A percentile compares a stretch with the other conserved stretches of the same genome.
phyloP scores from a whole-genome alignment of 2,797 vertebrate genomes.

The Varecia variegata region DNA sequence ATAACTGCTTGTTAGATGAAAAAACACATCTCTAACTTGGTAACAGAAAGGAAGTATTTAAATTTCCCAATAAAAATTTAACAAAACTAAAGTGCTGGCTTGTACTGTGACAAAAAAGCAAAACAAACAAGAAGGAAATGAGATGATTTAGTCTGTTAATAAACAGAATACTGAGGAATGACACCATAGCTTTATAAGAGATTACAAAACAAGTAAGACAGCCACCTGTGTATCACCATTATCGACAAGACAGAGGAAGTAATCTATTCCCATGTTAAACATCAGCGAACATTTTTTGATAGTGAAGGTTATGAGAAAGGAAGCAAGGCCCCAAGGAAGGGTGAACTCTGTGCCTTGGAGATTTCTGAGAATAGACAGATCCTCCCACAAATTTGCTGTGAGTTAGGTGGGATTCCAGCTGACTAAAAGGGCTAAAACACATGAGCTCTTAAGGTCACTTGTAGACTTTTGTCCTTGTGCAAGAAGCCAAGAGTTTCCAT shows the following conservation, averaged over 20 bases:
- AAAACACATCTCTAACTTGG: background rate
- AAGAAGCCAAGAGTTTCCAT: background rate
- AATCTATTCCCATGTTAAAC: background rate
- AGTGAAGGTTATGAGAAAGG: constrained; percentile 35
- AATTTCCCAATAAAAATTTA: background rate
- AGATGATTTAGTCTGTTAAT: background rate
- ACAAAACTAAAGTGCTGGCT: constrained; percentile 11
- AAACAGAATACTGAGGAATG: background rate
- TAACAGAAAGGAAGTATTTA: background rate
- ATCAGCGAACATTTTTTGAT: background rate
- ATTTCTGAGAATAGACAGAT: background rate
- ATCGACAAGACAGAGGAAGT: background rate
- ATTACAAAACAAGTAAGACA: background rate
- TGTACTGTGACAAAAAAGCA: background rate
- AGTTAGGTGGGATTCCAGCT: background rate
- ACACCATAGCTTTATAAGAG: background rate
- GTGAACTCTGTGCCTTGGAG: background rate
- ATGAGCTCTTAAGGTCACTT: background rate
- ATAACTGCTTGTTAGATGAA: background rate
- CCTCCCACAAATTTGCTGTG: background rate
- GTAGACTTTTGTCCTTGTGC: background rate
- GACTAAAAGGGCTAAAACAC: background rate
- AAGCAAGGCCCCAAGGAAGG: background rate
- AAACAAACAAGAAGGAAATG: background rate
- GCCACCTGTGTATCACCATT: background rate